Evolutionary conservation across 2,113 vertebrate species (phyloP).

Genomic region (Tauraco erythrolophus): DNA sequence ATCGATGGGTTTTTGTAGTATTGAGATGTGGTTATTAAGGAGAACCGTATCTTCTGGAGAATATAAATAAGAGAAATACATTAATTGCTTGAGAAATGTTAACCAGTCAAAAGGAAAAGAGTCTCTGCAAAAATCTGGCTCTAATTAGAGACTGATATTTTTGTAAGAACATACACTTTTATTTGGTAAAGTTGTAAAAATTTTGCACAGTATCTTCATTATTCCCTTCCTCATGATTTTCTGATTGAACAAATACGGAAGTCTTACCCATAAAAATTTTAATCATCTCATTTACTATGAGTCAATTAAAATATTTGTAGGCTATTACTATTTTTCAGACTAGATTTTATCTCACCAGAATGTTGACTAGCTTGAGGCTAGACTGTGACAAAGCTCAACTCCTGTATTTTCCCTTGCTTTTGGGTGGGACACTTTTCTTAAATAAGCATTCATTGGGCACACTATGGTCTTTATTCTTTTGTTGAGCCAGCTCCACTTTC

Average conservation of each 20-base stretch:
- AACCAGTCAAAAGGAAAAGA: not conserved
- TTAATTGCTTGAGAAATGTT: not conserved
- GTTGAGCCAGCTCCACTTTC: not conserved
- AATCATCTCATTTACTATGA: not conserved
- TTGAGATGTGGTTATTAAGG: not conserved
- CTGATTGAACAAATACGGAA: not conserved
- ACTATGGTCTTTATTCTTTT: constrained; percentile 43
- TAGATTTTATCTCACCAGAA: constrained; percentile 29
- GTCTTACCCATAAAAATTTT: not conserved
- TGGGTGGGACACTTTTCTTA: not conserved
- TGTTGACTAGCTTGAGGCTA: constrained; percentile 26
- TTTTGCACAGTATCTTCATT: not conserved
- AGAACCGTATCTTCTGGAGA: not conserved
- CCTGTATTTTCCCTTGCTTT: not conserved
- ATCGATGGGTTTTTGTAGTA: not conserved
- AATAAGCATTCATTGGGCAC: not conserved
- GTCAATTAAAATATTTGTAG: constrained; percentile 34
- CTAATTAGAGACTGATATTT: not conserved
- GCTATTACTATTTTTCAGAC: not conserved
- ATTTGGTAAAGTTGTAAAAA: not conserved
- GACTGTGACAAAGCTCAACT: constrained; percentile 6
- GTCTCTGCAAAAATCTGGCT: not conserved
- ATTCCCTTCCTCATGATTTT: not conserved
- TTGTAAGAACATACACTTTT: not conserved
- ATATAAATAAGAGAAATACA: not conserved